A percentile compares a stretch with the other conserved stretches of the same genome.
phyloP scores from a whole-genome alignment of 2,113 vertebrate genomes.

The Calyptomena viridis region DNA sequence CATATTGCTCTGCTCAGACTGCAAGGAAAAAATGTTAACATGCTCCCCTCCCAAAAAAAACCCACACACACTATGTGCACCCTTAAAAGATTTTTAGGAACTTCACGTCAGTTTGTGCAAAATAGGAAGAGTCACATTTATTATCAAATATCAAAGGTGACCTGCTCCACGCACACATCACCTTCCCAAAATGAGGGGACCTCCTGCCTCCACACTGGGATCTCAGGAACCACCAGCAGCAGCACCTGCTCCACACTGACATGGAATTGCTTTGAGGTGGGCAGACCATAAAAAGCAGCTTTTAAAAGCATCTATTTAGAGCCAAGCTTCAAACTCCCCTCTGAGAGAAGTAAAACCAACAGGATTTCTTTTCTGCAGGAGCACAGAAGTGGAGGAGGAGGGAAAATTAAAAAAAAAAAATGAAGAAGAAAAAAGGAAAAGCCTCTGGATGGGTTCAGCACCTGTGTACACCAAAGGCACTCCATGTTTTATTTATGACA shows the following conservation, averaged over 20 bases:
- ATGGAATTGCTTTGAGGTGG: neutral
- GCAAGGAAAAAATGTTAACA: neutral
- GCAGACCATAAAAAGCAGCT: neutral
- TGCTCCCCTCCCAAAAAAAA: no score
- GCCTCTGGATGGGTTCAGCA: neutral
- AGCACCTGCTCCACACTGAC: neutral
- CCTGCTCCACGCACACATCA: neutral
- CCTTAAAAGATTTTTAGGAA: neutral
- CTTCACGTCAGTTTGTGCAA: neutral
- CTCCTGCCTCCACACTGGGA: neutral
- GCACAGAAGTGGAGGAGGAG: neutral
- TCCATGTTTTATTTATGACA: neutral
- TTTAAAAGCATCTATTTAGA: neutral
- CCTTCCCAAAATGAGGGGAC: neutral
- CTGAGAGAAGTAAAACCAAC: neutral
- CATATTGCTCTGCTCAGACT: neutral
- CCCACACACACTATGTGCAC: rapidly evolving
- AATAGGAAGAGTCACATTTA: neutral
- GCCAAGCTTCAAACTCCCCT: neutral
- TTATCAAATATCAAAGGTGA: rapidly evolving
- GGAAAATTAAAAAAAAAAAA: no score
- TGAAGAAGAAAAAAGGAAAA: neutral
- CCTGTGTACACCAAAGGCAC: neutral
- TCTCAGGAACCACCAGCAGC: neutral
- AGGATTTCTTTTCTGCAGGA: neutral